Evolutionary conservation across 2,113 vertebrate species (phyloP), one percentile per base, ranked within the genome.

Genomic region (Castor canadensis): DNA sequence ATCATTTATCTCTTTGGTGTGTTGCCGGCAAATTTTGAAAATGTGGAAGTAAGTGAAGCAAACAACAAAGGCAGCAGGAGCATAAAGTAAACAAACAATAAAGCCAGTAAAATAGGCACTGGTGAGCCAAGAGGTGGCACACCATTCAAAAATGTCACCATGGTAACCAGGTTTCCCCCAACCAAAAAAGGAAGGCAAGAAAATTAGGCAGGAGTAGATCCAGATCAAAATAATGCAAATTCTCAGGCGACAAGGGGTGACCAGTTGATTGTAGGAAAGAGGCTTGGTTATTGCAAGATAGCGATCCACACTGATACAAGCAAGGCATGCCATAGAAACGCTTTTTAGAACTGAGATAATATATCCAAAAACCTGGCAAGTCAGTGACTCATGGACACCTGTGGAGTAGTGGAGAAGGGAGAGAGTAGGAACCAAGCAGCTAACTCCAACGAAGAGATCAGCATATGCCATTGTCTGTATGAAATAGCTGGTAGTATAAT

Each of bases 121-220:
- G 82, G 99, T 99, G 79, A 99, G 99, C 99, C 99, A 99, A 90
- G 99, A 99, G 89, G 98, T 99, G 97, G 99, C 99, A 86, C 99
- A 99, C 99, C 99, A 99, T 97, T 99, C 99, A 97, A 99, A 99
- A 97, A 99, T 99, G 98, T 99, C 99, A 94, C 99, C 99, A 10
- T 99, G 99, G 98, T 99, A 99, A 96, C 99, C 99, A 69, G 99
- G 99, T 98, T 99, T 99, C 35, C 99, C 99, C 99, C 99, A 99
- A 30, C 99, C 99, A 1, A 99, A 99, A 98, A 99, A 99, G 10
- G 99, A 99, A 91, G 99, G 99, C 97, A 99, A 98, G 98, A 99
- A 99, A 95, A 99, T 99, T 12, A 99, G 95, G 86, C 99, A 99
- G 35, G 99, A 99, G 95, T 99, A 99, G 93, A 99, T 98, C 99